These are phyloP conservation scores for Budorcas taxicolor DNA, from an alignment of 2,113 vertebrate species.

Conservation along the genomic window DNA sequence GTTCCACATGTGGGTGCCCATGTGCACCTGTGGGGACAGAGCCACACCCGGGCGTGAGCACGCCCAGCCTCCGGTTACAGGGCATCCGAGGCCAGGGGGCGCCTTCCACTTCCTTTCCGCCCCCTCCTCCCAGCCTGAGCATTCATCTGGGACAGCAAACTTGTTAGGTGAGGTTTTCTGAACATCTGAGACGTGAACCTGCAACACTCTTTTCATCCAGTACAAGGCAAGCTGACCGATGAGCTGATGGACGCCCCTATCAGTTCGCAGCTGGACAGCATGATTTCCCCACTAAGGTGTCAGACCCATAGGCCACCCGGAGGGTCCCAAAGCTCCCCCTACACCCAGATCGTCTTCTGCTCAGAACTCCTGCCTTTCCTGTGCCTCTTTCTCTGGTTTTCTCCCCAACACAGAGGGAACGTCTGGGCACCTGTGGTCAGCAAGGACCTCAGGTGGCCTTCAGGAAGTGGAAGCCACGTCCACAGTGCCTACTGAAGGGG, in stretches of 20 bases:
- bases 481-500: not conserved
- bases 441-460: not conserved
- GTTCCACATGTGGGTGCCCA: constrained; percentile 99
- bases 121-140: not conserved
- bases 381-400: not conserved
- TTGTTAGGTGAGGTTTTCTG: not conserved
- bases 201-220: not conserved
- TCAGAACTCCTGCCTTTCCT: not conserved
- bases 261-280: not conserved
- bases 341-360: not conserved
- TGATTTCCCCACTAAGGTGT: not conserved
- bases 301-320: not conserved
- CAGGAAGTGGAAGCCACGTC: not conserved
- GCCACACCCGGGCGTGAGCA: constrained; percentile 62
- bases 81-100: not conserved
- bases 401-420: not conserved
- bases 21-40: constrained; percentile 90
- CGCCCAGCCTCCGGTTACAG: not conserved
- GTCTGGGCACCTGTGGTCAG: not conserved
- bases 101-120: not conserved
- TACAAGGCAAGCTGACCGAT: not conserved
- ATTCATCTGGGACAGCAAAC: not conserved
- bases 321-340: too few relatives aligned
- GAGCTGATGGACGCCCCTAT: not conserved
- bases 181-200: fast-evolving